phyloP scores from a whole-genome alignment of 2,113 vertebrate genomes.

The Eulemur rufifrons region DNA sequence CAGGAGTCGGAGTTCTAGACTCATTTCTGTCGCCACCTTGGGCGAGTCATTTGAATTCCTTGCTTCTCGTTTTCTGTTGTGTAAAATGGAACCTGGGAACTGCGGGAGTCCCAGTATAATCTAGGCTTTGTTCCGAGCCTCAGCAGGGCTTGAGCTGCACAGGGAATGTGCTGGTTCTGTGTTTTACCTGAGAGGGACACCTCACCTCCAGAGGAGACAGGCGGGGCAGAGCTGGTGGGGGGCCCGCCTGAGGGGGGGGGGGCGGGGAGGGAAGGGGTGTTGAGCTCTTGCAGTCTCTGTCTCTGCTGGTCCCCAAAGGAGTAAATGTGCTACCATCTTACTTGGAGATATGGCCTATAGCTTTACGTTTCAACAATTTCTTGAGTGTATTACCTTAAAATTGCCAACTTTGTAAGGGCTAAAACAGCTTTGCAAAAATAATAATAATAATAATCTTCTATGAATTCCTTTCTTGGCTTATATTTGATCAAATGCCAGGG shows the following conservation, averaged over 20 bases:
- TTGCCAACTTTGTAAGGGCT: neutral
- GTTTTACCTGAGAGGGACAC: neutral
- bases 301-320: neutral
- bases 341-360: neutral
- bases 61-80: neutral
- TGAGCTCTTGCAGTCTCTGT: neutral
- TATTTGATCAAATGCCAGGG: neutral
- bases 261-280: too few relatives aligned
- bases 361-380: neutral
- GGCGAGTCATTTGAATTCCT: neutral
- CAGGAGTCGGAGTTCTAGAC: neutral
- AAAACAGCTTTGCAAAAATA: neutral
- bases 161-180: neutral
- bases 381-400: neutral
- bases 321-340: neutral
- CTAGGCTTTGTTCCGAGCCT: neutral
- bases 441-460: neutral
- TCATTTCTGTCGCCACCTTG: neutral
- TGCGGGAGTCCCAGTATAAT: neutral
- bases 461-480: constrained; percentile 41
- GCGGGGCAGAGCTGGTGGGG: neutral
- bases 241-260: too few relatives aligned
- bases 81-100: neutral
- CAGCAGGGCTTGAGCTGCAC: neutral
- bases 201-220: neutral